Percentiles rank a stretch among this genome's conserved stretches.
Evolutionary conservation across 2,888 invertebrate species (phyloP).

Genomic region (Agrilus biguttatus): DNA sequence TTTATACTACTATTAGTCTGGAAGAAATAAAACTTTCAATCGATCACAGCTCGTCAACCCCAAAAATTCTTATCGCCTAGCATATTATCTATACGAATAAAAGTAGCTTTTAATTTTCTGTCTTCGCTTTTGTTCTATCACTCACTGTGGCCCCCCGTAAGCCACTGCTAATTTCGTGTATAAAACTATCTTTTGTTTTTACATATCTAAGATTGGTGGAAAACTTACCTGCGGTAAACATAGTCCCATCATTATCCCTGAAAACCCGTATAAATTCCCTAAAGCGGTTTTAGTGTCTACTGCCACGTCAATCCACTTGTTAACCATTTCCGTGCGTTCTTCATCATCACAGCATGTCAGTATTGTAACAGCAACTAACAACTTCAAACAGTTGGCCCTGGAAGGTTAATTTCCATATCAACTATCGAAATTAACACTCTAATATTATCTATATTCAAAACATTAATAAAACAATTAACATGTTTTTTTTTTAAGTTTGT

Average conservation of each 20-base stretch:
- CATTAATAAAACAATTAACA: too few relatives aligned
- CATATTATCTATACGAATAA: too few relatives aligned
- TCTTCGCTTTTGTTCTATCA: not conserved
- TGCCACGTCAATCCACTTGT: conserved; percentile 89
- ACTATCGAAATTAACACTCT: too few relatives aligned
- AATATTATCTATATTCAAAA: too few relatives aligned
- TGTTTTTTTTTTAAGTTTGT: not conserved
- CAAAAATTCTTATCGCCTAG: too few relatives aligned
- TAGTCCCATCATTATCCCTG: conserved; percentile 80
- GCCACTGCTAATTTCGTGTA: too few relatives aligned
- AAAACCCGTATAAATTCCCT: conserved; percentile 85
- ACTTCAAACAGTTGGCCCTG: conserved; percentile 72
- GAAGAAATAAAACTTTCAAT: too few relatives aligned
- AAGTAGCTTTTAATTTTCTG: too few relatives aligned
- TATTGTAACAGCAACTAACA: conserved; percentile 78
- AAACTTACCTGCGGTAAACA: conserved; percentile 66
- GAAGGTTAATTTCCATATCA: conserved; percentile 15
- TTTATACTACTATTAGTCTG: too few relatives aligned
- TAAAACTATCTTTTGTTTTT: too few relatives aligned
- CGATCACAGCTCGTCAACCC: too few relatives aligned
- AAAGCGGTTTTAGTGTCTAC: conserved; percentile 81
- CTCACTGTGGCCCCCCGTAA: not conserved
- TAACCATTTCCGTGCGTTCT: conserved; percentile 71
- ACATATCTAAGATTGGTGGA: too few relatives aligned
- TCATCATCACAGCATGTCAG: conserved; percentile 72